phyloP scores from a whole-genome alignment of 92 coral and sea anemone genomes.

The Parazoanthus atlanticus region DNA sequence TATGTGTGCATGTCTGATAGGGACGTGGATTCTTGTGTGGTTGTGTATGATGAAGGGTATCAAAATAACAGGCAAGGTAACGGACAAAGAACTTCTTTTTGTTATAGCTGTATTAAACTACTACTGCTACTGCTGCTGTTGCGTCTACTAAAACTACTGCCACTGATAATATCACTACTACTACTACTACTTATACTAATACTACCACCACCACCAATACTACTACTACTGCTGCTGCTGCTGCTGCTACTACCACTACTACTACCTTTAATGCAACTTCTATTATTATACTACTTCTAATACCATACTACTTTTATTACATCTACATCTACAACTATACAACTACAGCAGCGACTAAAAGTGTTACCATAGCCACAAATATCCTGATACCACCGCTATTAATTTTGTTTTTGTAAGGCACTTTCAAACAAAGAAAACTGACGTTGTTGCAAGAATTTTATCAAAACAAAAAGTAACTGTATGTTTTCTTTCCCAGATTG shows the following conservation, averaged over 20 bases:
- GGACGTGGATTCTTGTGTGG: conserved; percentile 91
- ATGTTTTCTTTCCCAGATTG: conserved; percentile 68
- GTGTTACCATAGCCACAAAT: too few species aligned
- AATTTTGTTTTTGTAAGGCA: not conserved
- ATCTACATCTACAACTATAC: not conserved
- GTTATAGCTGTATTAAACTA: too few species aligned
- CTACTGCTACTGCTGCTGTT: too few species aligned
- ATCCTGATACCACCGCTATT: too few species aligned
- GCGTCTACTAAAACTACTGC: not conserved
- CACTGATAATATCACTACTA: not conserved
- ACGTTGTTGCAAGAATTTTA: not conserved
- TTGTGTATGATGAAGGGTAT: conserved; percentile 98
- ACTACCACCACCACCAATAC: not conserved
- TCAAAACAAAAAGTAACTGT: not conserved
- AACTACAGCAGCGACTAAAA: not conserved
- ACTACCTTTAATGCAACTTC: not conserved
- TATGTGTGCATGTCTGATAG: conserved; percentile 84
- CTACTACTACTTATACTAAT: not conserved
- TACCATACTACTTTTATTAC: not conserved
- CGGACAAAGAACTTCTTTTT: not conserved
- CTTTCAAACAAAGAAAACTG: not conserved
- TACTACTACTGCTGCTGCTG: not conserved
- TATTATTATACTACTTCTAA: not conserved
- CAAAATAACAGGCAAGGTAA: conserved; percentile 95
- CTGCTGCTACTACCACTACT: not conserved